Conservation (phyloP, 2,888 invertebrate genomes). For the Conus canariensis region DNA sequence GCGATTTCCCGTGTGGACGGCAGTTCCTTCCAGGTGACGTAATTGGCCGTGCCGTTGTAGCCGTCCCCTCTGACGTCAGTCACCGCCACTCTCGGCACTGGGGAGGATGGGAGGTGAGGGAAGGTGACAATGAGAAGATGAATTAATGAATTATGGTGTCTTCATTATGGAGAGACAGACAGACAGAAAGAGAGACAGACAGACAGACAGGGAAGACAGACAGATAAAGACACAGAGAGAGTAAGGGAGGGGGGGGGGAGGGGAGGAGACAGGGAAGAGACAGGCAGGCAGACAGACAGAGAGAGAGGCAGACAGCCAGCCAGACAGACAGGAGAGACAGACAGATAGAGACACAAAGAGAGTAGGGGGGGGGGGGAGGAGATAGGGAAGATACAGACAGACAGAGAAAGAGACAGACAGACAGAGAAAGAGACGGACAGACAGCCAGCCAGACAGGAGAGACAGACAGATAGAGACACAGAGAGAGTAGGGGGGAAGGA, state of each 20-base stretch:
- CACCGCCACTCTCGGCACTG: slow-evolving; percentile 82
- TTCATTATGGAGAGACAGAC: not conserved
- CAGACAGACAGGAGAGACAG: not conserved
- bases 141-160: not conserved
- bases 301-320: not conserved
- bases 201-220: not conserved
- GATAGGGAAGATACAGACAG: not conserved
- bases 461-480: not conserved
- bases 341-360: not conserved
- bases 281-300: not conserved
- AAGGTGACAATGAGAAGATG: not conserved
- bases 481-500: not conserved
- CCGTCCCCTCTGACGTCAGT: slow-evolving; percentile 88
- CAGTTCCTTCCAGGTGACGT: slow-evolving; percentile 93
- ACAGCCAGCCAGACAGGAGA: not conserved
- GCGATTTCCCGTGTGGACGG: slow-evolving; percentile 91
- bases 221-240: too few species aligned
- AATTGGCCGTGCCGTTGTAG: slow-evolving; percentile 95
- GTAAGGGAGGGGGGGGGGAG: too few species aligned
- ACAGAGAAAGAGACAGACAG: not conserved
- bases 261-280: not conserved
- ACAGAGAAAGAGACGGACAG: not conserved
- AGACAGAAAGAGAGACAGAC: not conserved
- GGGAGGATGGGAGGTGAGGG: not conserved
- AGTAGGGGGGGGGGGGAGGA: not conserved